Conservation (phyloP, 53 echinoderm and acorn worm species). For the Echinarachnius parma region DNA sequence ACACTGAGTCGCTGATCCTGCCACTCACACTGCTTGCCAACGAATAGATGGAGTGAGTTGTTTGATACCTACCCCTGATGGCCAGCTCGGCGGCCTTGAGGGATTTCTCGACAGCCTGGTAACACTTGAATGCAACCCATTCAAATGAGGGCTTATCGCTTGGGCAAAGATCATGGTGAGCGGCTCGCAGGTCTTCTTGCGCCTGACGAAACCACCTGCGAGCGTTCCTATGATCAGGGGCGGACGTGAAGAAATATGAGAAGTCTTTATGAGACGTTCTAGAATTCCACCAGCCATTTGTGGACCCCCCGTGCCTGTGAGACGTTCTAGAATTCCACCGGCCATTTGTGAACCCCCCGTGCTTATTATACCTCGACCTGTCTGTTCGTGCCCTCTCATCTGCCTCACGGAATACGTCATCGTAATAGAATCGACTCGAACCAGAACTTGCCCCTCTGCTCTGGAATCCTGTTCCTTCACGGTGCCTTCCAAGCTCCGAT, state of each 20-base stretch:
- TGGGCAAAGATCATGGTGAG: constrained; percentile 6
- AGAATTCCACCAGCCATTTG: too few species aligned
- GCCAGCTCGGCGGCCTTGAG: constrained; percentile 51
- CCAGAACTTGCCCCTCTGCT: too few species aligned
- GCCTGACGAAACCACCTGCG: constrained; percentile 27
- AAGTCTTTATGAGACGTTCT: too few species aligned
- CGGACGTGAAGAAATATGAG: not conserved
- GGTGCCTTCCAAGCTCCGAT: too few species aligned
- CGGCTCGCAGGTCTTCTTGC: constrained; percentile 25
- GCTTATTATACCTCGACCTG: constrained; percentile 1
- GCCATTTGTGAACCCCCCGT: constrained; percentile 3
- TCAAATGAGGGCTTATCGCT: constrained; percentile 34
- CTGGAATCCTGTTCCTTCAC: too few species aligned
- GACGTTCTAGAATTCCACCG: too few species aligned
- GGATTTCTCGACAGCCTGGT: constrained; percentile 40
- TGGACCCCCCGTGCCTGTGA: too few species aligned
- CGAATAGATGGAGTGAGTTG: not conserved
- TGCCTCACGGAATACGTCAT: constrained; percentile 9
- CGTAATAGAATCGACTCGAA: too few species aligned
- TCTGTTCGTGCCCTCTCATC: constrained; percentile 13
- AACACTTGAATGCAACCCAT: constrained; percentile 40
- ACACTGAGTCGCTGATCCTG: not conserved
- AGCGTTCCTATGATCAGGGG: constrained; percentile 33
- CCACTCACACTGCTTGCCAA: not conserved
- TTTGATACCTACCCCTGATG: not conserved